Evolutionary conservation across 2,888 invertebrate genomes (phyloP), one percentile per base, ranked within the genome.

Genomic region (Spisula subtruncata): DNA sequence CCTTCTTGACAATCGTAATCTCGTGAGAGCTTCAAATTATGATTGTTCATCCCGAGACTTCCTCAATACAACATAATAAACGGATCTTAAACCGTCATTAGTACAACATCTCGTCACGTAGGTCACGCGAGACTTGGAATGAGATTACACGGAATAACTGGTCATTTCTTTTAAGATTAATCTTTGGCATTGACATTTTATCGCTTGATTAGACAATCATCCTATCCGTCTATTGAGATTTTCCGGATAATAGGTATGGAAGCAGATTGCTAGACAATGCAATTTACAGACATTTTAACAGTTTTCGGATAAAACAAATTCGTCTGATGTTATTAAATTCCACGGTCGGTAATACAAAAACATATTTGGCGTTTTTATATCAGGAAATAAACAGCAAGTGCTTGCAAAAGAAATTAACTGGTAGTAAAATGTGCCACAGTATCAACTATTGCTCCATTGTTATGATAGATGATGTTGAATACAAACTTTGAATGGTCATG

Each of bases 81-180:
- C 90, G 91, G 88, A 92, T 91, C 91, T 87, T 66, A 71, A 82
- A 83, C 32, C 85, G 75, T 80, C 88, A 90, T 90, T 90, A 80
- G 85, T 66, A 51, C 71, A 83, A 83, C 86, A 89, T 89, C 85
- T 87, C 82, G 60, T 90, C 85, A 86, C 91, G 86, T 90, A 90
- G 82, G 56, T 86, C 92, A 92, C 92, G 91, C 92, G 92, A 92
- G 92, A 92, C 81, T 90, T 90, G 84, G 88, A 91, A 92, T 80
- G 85, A 84, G 89, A 91, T 92, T 92, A 92, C 25, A 54, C 66
- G 86, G 41, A 85, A 91, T 91, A 91, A 90, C 85, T 91, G 91
- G 88, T 89, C 91, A 89, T 91, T 91, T 92, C 90, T 91, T 90
- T 86, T 86, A 81, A 81, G 88, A 90, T 91, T 91, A 89, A 86